Base-by-base conservation (phyloP, 2,113 vertebrate species). In the Paralichthys olivaceus region DNA sequence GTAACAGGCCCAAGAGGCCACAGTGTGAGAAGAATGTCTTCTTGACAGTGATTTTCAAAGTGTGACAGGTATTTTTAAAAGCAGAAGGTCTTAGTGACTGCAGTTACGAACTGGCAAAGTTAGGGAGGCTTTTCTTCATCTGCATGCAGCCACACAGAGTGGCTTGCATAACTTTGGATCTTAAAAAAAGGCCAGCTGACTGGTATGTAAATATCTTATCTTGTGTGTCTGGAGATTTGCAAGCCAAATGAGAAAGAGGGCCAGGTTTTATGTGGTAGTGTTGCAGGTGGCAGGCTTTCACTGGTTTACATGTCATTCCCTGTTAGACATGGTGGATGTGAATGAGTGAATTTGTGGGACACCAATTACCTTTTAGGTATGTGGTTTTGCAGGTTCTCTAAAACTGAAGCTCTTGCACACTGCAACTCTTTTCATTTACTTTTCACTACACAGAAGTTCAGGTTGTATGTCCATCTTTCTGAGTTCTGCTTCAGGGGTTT, bases 151-250 rank as follows among this genome's bases (percentile, higher is more conserved):
- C 72, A 83, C 53, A 77, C 45, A 80, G 40, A 80, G 66, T 71
- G 29, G 65, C 34, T 88, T 87, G 53, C 23, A 49, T 80, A 90
- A 92, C 84, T 51, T 40, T 19, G 61, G 54, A 71, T 82, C 63
- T 84, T 84, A 47, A 74, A 87, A 87, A 71, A 84, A 85, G 45
- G 61, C 58, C 56, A 77, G 29, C 57, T 54, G 69, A 78, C 79
- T 72, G 69, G 61, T 89, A 89, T 91, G 88, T 83, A 92, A 91
- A 90, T 88, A 72, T 79, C 81, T 88, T 86, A 87, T 91, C 84
- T 86, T 53, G 29, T 80, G 62, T 79, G 55, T 75, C 63, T 7
- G 29, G 72, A 81, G 61, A 84, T 92, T 93, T 93, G 89, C 86
- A 86, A 89, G 76, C 77, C 89, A 92, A 93, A 91, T 92, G 79